Evolutionary conservation across 2,888 invertebrate genomes (phyloP).

Genomic region (Orthosia gothica): DNA sequence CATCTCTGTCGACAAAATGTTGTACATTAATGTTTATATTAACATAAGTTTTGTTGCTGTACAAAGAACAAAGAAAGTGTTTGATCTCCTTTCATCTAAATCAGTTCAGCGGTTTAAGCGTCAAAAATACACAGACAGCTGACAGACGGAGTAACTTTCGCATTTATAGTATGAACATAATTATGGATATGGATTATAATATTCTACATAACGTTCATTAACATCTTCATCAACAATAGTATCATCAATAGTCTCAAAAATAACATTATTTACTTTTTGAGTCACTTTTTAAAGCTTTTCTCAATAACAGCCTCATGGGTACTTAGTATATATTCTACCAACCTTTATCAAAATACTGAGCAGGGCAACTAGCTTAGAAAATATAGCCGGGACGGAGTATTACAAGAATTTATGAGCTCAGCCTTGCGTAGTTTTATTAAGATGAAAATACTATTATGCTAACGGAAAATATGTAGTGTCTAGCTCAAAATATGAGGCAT

Average conservation of each 20-base stretch:
- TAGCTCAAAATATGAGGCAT: constrained; percentile 1
- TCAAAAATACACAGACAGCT: too few species aligned
- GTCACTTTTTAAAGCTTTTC: not conserved
- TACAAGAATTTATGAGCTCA: constrained; percentile 47
- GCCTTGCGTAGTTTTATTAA: constrained; percentile 27
- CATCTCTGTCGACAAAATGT: too few species aligned
- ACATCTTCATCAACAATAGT: constrained; percentile 1
- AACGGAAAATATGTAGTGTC: constrained; percentile 4
- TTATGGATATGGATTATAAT: not conserved
- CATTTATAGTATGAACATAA: too few species aligned
- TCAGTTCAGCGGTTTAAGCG: too few species aligned
- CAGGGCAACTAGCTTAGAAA: constrained; percentile 20
- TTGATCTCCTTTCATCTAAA: too few species aligned
- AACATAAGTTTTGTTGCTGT: too few species aligned
- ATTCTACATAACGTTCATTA: not conserved
- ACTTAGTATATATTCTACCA: constrained; percentile 40
- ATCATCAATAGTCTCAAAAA: constrained; percentile 3
- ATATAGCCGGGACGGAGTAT: constrained; percentile 29
- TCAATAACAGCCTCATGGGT: constrained; percentile 2
- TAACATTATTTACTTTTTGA: constrained; percentile 2
- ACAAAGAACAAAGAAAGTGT: too few species aligned
- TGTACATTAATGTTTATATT: too few species aligned
- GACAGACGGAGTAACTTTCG: too few species aligned
- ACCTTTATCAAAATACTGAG: constrained; percentile 43
- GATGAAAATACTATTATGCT: constrained; percentile 44